Evolutionary conservation across 2,113 vertebrate species (phyloP).

Genomic region (Charadrius vociferus): DNA sequence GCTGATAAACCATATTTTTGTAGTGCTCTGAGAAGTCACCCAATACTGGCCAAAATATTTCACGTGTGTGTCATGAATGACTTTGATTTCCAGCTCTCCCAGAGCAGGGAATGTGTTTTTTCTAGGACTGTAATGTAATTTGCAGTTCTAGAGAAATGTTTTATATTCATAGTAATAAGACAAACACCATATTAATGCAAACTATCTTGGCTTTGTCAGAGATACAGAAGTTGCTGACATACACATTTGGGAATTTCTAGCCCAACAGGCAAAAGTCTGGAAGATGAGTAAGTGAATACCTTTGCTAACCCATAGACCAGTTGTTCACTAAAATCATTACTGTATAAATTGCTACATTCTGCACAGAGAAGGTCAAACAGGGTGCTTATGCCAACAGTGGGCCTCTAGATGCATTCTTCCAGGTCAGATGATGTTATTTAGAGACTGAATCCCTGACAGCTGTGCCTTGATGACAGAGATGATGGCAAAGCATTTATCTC

Average conservation of each 20-base stretch:
- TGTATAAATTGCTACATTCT: background rate
- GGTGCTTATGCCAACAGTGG: background rate
- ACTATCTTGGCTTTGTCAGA: background rate
- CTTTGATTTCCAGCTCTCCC: background rate
- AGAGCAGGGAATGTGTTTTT: background rate
- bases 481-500: conserved; percentile 5
- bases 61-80: background rate
- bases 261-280: background rate
- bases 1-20: background rate
- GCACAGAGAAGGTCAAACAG: background rate
- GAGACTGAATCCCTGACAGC: background rate
- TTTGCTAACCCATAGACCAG: background rate
- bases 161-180: background rate
- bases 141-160: background rate
- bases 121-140: background rate
- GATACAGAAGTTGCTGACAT: background rate
- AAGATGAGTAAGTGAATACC: background rate
- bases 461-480: background rate
- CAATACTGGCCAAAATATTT: background rate
- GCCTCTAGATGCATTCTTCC: background rate
- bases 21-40: background rate
- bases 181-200: background rate
- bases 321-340: background rate
- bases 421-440: background rate
- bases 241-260: background rate